A percentile compares a stretch with the other conserved stretches of the same genome.
These are phyloP conservation scores for Eutolmus rufibarbis DNA, from an alignment of 2,888 invertebrate genomes.

Conservation along the genomic window DNA sequence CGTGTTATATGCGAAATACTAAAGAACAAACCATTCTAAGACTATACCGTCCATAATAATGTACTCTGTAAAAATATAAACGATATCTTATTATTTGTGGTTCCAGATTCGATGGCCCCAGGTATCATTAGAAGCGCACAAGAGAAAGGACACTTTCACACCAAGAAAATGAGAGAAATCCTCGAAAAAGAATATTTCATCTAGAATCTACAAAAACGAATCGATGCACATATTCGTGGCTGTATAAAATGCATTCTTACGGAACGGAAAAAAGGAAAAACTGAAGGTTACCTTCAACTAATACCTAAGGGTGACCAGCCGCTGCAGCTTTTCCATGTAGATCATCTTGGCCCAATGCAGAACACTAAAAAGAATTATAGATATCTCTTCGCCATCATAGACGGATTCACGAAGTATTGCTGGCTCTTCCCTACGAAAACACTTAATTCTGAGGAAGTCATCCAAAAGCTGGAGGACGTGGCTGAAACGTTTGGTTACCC, in stretches of 20 bases:
- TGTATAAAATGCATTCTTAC: constrained; percentile 38
- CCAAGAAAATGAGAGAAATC: constrained; percentile 9
- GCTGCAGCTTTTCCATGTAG: constrained; percentile 54
- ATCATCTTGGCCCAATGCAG: constrained; percentile 55
- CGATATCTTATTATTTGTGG: constrained; percentile 38
- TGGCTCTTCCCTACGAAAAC: constrained; percentile 47
- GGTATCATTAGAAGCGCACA: not conserved
- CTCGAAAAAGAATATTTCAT: not conserved
- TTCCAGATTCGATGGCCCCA: not conserved
- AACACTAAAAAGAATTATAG: constrained; percentile 50
- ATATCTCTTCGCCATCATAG: constrained; percentile 54
- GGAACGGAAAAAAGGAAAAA: constrained; percentile 53
- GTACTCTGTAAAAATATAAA: constrained; percentile 14
- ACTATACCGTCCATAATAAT: not conserved
- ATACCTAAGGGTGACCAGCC: constrained; percentile 50
- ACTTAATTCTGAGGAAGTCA: not conserved
- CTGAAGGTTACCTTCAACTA: constrained; percentile 48
- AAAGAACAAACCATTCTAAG: not conserved
- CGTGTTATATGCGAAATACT: not conserved
- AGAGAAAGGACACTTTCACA: constrained; percentile 13
- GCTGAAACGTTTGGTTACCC: constrained; percentile 45
- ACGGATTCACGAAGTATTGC: constrained; percentile 54
- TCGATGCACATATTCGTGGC: too few relatives aligned
- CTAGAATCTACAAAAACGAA: not conserved
- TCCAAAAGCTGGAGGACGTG: constrained; percentile 42